phyloP scores from a whole-genome alignment of 2,113 vertebrate species.

The Laterallus jamaicensis region DNA sequence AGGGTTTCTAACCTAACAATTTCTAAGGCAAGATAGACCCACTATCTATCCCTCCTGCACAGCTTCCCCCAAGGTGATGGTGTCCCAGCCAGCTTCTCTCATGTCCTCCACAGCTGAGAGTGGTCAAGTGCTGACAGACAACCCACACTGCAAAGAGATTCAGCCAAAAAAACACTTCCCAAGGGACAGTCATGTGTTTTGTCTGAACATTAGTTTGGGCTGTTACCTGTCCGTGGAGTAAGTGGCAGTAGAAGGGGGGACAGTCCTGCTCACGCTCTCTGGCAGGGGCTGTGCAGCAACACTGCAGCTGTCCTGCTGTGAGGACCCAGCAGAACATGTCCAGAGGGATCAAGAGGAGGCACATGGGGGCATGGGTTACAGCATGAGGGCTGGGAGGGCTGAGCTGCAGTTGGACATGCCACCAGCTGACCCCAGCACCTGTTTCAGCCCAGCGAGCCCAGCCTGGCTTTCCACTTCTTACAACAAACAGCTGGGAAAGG shows the following conservation, averaged over 20 bases:
- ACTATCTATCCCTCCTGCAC: not conserved
- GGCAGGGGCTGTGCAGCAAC: too few species aligned
- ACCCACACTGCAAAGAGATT: accelerated
- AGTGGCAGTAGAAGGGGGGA: not conserved
- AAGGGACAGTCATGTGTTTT: accelerated
- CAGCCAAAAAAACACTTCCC: not conserved
- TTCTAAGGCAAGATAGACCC: not conserved
- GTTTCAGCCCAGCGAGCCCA: not conserved
- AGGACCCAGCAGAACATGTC: not conserved
- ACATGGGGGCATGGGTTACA: not conserved
- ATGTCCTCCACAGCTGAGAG: accelerated
- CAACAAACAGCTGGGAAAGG: not conserved
- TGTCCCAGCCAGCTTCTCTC: not conserved
- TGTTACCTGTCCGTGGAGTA: not conserved
- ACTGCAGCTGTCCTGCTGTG: not conserved
- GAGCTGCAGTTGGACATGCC: not conserved
- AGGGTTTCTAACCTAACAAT: not conserved
- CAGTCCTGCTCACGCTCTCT: accelerated
- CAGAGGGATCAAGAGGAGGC: not conserved
- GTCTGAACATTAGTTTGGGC: not conserved
- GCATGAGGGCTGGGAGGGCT: not conserved
- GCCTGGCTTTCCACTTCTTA: not conserved
- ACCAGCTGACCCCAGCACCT: not conserved
- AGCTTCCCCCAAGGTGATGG: not conserved
- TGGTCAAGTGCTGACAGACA: accelerated